These are phyloP conservation scores for Peromyscus eremicus DNA, from an alignment of 2,797 vertebrate species.

Conservation along the genomic window DNA sequence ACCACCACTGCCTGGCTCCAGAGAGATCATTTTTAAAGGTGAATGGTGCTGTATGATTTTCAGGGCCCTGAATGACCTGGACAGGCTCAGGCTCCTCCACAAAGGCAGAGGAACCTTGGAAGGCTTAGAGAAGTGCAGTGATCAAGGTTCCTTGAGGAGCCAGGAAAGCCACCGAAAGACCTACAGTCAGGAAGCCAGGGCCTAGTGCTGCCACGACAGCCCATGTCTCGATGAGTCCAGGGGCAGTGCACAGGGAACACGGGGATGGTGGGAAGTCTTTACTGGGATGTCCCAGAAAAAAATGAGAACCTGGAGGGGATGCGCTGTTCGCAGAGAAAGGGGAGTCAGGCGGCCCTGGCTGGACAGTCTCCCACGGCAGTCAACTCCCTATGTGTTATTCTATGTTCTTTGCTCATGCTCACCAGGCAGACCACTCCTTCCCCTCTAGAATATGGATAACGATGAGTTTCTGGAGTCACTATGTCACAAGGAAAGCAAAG, in stretches of 20 bases:
- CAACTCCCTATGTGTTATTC: background rate
- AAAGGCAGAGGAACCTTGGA: background rate
- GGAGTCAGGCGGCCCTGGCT: background rate
- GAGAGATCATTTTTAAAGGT: background rate
- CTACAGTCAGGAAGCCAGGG: background rate
- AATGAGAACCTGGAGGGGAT: background rate
- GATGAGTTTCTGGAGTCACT: background rate
- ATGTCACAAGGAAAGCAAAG: background rate
- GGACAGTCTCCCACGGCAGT: background rate
- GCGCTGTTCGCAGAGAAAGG: background rate
- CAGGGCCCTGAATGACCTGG: background rate
- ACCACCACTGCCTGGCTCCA: too few species aligned
- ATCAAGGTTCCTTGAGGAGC: background rate
- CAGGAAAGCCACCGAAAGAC: background rate
- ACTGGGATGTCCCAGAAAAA: rapidly evolving
- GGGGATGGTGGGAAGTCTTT: background rate
- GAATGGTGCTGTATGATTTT: too few species aligned
- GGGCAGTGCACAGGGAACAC: background rate
- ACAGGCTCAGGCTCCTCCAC: background rate
- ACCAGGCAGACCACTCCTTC: background rate
- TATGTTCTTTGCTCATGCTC: background rate
- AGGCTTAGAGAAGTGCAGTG: background rate
- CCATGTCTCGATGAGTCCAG: rapidly evolving
- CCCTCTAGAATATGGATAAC: background rate
- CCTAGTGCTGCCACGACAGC: rapidly evolving